Conservation (phyloP, 1,140 invertebrate genomes). For the Galleria mellonella region DNA sequence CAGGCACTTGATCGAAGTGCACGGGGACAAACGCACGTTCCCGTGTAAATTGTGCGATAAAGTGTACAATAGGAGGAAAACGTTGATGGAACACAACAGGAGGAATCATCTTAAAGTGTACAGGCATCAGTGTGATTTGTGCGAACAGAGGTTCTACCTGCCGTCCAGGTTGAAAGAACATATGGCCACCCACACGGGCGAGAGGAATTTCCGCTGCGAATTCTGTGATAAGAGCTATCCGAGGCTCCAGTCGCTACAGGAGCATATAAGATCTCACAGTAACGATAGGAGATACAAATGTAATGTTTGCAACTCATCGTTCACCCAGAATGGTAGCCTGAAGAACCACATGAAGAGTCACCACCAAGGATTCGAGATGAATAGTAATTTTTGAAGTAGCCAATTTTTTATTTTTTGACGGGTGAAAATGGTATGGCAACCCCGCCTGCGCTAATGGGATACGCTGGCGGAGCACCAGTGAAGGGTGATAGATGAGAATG, state of each 20-base stretch:
- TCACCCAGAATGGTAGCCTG: slow-evolving; percentile 38
- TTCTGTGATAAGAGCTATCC: slow-evolving; percentile 62
- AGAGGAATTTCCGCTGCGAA: slow-evolving; percentile 54
- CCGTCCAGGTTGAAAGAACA: slow-evolving; percentile 57
- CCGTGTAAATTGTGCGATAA: slow-evolving; percentile 58
- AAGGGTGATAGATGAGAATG: too few species aligned
- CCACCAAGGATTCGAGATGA: slow-evolving; percentile 31
- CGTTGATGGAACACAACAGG: slow-evolving; percentile 54
- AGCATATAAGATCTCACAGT: slow-evolving; percentile 43
- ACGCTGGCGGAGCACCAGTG: too few species aligned
- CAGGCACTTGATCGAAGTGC: slow-evolving; percentile 50
- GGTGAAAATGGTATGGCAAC: too few species aligned
- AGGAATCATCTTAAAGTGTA: slow-evolving; percentile 55
- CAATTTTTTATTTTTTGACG: too few species aligned
- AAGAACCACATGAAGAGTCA: slow-evolving; percentile 52
- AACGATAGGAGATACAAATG: slow-evolving; percentile 45
- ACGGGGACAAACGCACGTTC: slow-evolving; percentile 53
- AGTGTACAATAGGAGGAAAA: slow-evolving; percentile 57
- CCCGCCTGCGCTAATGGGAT: too few species aligned
- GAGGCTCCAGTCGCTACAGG: slow-evolving; percentile 44
- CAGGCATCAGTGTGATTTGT: slow-evolving; percentile 53
- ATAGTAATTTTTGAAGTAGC: slow-evolving; percentile 8
- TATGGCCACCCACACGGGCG: slow-evolving; percentile 58
- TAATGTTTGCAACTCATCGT: slow-evolving; percentile 38
- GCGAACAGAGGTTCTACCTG: slow-evolving; percentile 53